Base-by-base conservation (phyloP, 1,140 invertebrate genomes). In the Cecropterus lyciades region DNA sequence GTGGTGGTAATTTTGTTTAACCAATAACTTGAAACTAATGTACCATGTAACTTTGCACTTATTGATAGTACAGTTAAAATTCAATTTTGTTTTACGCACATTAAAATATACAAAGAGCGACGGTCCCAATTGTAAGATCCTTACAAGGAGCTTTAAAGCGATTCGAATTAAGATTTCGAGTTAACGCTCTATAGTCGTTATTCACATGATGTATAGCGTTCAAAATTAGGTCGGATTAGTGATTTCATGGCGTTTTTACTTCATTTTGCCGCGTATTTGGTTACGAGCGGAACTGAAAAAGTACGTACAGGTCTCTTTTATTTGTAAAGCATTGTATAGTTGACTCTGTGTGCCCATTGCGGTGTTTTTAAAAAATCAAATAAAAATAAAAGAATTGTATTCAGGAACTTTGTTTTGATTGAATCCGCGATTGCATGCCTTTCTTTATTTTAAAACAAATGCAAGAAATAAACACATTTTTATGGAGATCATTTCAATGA, bases 171-270 rank as follows among this genome's bases (percentile, higher is more conserved):
- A 84, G 74, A 82, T 74, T 77, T 70, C 71, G 55, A 83, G 75
- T 76, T 80, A 78, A 70, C 78, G 65, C 74, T 65, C 65, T 69
- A 30, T 69, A 66, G 75, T 82, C 78, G 76, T 84, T 84, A 85
- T 84, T 84, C 77, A 75, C 69, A 83, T 79, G 78, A 84, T 72
- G 73, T 76, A 87, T 80, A 75, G 75, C 75, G 79, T 81, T 79
- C 74, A 80, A 81, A 85, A 86, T 86, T 88, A 84, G 85, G 80
- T 81, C 75, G 82, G 80, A 86, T 88, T 85, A 82, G 84, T 86
- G 84, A 86, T 86, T 85, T 84, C 78, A 78, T 64, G 79, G 72
- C 45, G 70, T 79, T 80, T 80, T 82, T 79, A 63, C 65, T 72
- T 63, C 65, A 72, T 77, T 73, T 68, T 69, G 68, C 70, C 65